These are phyloP conservation scores for Drosophila borealis DNA, from an alignment of 2,888 invertebrate species.

Conservation along the genomic window DNA sequence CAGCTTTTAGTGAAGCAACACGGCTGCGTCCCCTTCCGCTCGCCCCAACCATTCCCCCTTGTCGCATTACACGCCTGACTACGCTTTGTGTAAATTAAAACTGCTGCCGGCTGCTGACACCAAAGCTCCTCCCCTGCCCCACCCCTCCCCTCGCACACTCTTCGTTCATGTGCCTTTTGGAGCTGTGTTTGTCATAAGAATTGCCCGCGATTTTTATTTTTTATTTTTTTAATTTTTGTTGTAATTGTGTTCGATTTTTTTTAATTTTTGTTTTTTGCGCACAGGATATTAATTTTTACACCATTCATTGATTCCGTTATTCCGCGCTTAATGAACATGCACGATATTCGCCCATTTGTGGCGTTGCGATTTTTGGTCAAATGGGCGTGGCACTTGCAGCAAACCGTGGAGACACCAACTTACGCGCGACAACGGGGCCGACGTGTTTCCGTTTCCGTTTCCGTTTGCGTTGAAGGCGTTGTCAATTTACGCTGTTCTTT, in stretches of 20 bases:
- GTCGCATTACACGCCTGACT: constrained; percentile 77
- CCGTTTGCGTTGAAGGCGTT: constrained; percentile 14
- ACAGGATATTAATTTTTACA: constrained; percentile 84
- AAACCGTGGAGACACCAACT: constrained; percentile 4
- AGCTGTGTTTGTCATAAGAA: constrained; percentile 41
- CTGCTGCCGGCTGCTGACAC: constrained; percentile 66
- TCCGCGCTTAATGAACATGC: constrained; percentile 66
- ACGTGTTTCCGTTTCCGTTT: constrained; percentile 70
- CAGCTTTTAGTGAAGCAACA: constrained; percentile 2
- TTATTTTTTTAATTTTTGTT: constrained; percentile 13
- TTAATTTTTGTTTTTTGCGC: constrained; percentile 37
- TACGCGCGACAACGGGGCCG: constrained; percentile 27
- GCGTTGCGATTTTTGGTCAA: neutral
- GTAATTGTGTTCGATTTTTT: constrained; percentile 12
- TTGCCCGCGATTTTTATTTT: constrained; percentile 44
- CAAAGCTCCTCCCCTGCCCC: constrained; percentile 7
- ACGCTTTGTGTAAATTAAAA: constrained; percentile 81
- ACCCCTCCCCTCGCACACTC: neutral
- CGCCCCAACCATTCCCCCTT: constrained; percentile 7
- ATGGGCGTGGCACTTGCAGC: constrained; percentile 31
- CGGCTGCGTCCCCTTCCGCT: neutral
- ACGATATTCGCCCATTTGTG: constrained; percentile 3
- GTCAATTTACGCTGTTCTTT: no score
- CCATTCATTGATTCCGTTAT: constrained; percentile 81
- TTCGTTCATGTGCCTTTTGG: neutral